Conservation (phyloP, 2,888 invertebrate species). For the Sinotaia quadrata region DNA sequence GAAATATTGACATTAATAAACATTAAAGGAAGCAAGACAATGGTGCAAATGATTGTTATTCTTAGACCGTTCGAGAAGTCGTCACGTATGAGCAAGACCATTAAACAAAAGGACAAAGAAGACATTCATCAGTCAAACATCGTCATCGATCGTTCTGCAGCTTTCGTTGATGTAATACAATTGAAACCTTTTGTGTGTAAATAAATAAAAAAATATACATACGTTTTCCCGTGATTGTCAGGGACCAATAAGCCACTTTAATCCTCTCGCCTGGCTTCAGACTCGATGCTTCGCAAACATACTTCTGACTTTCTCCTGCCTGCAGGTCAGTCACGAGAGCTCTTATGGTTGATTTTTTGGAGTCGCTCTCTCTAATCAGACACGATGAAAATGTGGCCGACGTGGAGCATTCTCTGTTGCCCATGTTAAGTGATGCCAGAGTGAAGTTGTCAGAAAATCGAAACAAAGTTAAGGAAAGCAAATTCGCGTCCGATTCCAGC, state of each 20-base stretch:
- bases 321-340: background rate
- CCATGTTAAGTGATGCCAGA: slow-evolving; percentile 19
- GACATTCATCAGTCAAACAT: background rate
- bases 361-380: background rate
- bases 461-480: slow-evolving; percentile 5
- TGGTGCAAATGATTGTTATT: too few relatives aligned
- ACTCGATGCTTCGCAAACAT: slow-evolving; percentile 12
- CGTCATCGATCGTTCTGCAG: too few relatives aligned
- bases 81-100: too few relatives aligned
- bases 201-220: background rate
- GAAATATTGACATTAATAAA: too few relatives aligned
- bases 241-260: background rate
- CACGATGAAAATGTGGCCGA: slow-evolving; percentile 7
- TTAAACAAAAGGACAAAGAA: too few relatives aligned
- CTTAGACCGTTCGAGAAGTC: too few relatives aligned
- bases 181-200: too few relatives aligned
- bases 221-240: background rate
- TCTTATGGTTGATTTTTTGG: background rate
- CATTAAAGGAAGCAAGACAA: too few relatives aligned
- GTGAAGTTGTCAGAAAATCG: background rate
- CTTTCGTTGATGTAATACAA: too few relatives aligned
- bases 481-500: slow-evolving; percentile 9
- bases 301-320: background rate
- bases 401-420: slow-evolving; percentile 1
- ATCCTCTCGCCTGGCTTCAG: slow-evolving; percentile 1